These are phyloP conservation scores for Ploceus nigricollis DNA, from an alignment of 2,113 vertebrate species.

Conservation along the genomic window DNA sequence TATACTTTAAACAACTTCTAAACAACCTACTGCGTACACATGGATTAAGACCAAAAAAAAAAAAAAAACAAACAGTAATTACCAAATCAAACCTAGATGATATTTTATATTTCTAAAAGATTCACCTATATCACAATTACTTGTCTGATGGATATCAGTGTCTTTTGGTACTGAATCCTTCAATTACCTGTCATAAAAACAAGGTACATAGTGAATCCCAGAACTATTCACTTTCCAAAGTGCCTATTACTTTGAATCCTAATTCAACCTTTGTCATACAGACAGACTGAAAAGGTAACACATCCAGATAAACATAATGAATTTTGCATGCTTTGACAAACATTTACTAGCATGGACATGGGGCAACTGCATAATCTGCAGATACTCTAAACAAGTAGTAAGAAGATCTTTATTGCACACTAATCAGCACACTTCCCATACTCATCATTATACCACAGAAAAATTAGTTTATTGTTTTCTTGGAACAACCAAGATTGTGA, in stretches of 20 bases:
- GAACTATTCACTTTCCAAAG: not conserved
- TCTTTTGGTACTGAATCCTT: not conserved
- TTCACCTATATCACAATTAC: not conserved
- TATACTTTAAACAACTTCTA: not conserved
- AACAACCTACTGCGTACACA: not conserved
- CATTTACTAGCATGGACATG: not conserved
- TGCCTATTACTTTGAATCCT: not conserved
- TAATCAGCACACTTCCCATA: not conserved
- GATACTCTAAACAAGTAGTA: not conserved
- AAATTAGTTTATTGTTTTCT: not conserved
- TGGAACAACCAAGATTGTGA: not conserved
- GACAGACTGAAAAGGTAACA: not conserved
- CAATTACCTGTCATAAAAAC: not conserved
- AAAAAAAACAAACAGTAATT: not conserved
- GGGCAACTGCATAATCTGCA: not conserved
- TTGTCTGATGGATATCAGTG: not conserved
- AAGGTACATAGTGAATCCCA: not conserved
- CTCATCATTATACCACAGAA: not conserved
- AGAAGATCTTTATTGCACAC: not conserved
- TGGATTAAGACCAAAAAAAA: not conserved
- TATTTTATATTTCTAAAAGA: not conserved
- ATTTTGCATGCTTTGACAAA: not conserved
- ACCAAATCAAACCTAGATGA: not conserved
- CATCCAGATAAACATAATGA: not conserved
- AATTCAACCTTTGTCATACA: not conserved